phyloP scores from a whole-genome alignment of 2,113 vertebrate species.

The Boulengeromyrus knoepffleri region DNA sequence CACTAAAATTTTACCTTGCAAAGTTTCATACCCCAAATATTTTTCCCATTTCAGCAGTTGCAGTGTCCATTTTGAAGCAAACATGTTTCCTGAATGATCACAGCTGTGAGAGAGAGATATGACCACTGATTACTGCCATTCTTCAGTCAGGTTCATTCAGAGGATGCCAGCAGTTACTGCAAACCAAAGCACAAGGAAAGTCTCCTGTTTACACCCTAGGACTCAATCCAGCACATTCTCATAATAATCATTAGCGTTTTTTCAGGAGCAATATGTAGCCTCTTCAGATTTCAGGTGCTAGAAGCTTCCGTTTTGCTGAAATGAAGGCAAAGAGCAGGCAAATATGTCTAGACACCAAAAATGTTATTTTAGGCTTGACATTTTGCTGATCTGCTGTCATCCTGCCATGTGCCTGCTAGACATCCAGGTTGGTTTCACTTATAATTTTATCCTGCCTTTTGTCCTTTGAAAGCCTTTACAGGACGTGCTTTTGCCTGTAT shows the following conservation, averaged over 20 bases:
- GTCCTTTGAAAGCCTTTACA: neutral
- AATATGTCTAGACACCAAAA: neutral
- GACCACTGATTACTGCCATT: neutral
- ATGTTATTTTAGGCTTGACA: neutral
- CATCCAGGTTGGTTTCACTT: neutral
- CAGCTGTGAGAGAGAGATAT: neutral
- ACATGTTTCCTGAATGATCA: neutral
- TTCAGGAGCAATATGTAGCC: neutral
- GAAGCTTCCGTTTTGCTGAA: neutral
- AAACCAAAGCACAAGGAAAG: neutral
- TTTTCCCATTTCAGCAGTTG: neutral
- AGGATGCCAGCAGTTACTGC: neutral
- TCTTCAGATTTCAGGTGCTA: neutral
- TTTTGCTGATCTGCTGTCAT: neutral
- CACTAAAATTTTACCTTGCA: neutral
- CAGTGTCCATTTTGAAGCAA: neutral
- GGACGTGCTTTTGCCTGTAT: neutral
- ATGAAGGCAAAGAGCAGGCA: neutral
- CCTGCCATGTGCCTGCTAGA: neutral
- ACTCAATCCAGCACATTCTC: neutral
- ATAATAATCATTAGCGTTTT: neutral
- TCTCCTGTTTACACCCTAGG: neutral
- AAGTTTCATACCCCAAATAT: neutral
- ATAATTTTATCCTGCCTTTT: neutral
- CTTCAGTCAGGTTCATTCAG: neutral